Evolutionary conservation across 2,113 vertebrate species (phyloP), one percentile per base, ranked within the genome.

Genomic region (Chaetodon trifascialis): DNA sequence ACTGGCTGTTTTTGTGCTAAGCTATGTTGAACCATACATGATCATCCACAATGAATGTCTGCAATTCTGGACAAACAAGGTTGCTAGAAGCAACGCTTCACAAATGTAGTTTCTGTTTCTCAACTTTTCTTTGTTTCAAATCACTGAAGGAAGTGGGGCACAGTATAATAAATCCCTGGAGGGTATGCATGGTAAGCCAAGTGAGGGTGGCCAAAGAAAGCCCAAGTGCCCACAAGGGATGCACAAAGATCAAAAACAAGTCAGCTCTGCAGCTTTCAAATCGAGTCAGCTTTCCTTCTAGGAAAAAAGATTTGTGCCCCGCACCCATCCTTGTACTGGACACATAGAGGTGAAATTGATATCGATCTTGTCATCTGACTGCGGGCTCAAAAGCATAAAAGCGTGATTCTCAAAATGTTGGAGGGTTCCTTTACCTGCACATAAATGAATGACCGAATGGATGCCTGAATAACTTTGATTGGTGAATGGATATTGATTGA

Each of bases 161-260:
- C 36, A 68, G 44, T 54, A 60, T 76, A 58, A 73, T 82, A 64
- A 77, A 77, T 63, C 72, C 51, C 60, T 7, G 21, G 56, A 84
- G 67, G 10, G 23, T 11, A 56, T 0, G 16, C 65, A 49, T 65
- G 46, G 38, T 55, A 52, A 75, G 74, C 46, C 52, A 66, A 55
- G 62, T 59, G 73, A 77, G 73, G 40, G n/a, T 79, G 83, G 85
- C 76, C 38, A 8, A 36, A 79, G 81, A 72, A 64, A 76, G 54
- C 65, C 12, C 19, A 21, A 42, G 34, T 0, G 9, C 49, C 46
- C 66, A 77, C n/a, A 12, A 42, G 68, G 64, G 59, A 72, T 44
- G 42, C 56, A 69, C 55, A 55, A 38, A 79, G 76, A 73, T 38
- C 54, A 80, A 74, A 78, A 75, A 30, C 34, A 73, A 78, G 66